Evolutionary conservation across 2,797 vertebrate species (phyloP), one percentile per base, ranked within the genome.

Genomic region (Pelobates cultripes): DNA sequence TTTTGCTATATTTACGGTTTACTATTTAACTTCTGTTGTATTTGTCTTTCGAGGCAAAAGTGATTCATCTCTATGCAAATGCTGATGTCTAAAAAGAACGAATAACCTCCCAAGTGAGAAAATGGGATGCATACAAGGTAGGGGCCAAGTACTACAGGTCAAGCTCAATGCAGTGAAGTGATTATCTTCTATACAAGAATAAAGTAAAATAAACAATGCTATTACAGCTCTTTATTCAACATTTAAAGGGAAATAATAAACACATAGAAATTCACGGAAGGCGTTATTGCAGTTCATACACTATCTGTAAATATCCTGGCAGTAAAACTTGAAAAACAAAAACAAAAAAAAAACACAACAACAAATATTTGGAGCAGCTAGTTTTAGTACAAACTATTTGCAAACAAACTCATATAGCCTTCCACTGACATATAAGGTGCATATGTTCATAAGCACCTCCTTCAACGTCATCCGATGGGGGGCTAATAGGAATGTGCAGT

Each of bases 11-110:
- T 60, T 44, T 55, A n/a, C 40, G 40, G 51, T 60, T 70, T 60
- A 70, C 76, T 6, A 51, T 51, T 10, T 51, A 5, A 43, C 69
- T 78, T 43, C 67, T 60, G 28, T 14, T 57, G 3, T 28, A 70
- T 43, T 60, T 40, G 45, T 68, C 4, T 70, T 78, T 57, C 43
- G 70, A 78, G 76, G 4, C 47, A 70, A 70, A 78, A 70, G 51
- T 28, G 9, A 78, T 57, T 68, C 43, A 76, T 67, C 44, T 13
- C 3, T 40, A 51, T 9, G 28, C 74, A 47, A 41, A 45, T 17
- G 7, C 44, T 67, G 28, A 40, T 61, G 14, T 61, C 57, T 5
- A 15, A 61, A 15, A 60, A 15, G 15, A 61, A 61, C 10, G 57
- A 61, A n/a, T 13, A 61, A 61, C 57, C 57, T 61, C 57, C 57